Base-by-base conservation (phyloP, 2,888 invertebrate species). In the Diplazon laetatorius region DNA sequence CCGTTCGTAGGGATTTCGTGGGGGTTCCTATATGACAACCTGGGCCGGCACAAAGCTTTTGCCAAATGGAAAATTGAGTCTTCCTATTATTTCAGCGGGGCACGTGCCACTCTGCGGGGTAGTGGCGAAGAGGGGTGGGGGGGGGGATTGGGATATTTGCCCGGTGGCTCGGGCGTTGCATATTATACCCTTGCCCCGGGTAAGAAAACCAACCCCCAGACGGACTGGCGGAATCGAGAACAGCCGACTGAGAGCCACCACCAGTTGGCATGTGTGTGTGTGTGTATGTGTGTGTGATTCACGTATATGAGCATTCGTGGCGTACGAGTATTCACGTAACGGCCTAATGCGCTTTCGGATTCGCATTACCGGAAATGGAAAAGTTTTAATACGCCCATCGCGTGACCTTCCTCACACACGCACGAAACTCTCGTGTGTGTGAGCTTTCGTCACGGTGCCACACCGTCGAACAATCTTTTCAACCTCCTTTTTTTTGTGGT, bases 51-150 rank as follows among this genome's bases (percentile, higher is more conserved):
- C 68, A 55, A 62, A 68, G 62, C 75, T 76, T 76, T 72, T 72
- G 77, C 81, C 83, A 87, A 88, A 89, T 87, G 87, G 87, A 87
- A 87, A 88, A 87, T 86, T 87, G 87, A 88, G 87, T 86, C 85
- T 84, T 86, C 87, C 85, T 87, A 86, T 82, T 82, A 88, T 88
- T 89, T 89, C 85, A 88, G 83, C 85, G 82, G 70, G 76, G 84
- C 86, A 87, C 87, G 88, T 88, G 89, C 83, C 83, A 14, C 75
- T 71, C n/a, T n/a, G n/a, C n/a, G n/a, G n/a, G n/a, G n/a, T n/a
- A n/a, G n/a, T n/a, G n/a, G n/a, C n/a, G n/a, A n/a, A n/a, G n/a
- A n/a, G n/a, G n/a, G n/a, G n/a, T n/a, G n/a, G n/a, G n/a, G n/a
- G n/a, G n/a, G n/a, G n/a, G n/a, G n/a, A n/a, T n/a, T n/a, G n/a